Evolutionary conservation across 2,888 invertebrate genomes (phyloP).

Genomic region (Ophioninae sp.): DNA sequence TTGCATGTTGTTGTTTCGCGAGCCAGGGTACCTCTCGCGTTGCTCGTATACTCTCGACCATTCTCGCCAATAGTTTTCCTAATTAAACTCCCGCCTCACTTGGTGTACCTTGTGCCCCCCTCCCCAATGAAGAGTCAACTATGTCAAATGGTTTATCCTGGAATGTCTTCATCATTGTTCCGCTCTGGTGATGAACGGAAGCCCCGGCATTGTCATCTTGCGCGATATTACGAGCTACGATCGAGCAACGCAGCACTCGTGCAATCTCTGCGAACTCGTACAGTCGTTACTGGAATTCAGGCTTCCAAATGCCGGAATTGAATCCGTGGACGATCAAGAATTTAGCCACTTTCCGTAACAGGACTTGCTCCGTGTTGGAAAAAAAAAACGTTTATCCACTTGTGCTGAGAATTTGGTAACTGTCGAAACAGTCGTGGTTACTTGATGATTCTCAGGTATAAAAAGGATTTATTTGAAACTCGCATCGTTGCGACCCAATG

Average conservation of each 20-base stretch:
- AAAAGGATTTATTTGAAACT: too few species aligned
- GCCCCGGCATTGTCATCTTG: neutral
- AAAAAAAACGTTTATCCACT: neutral
- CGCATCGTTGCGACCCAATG: too few species aligned
- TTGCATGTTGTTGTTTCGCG: constrained; percentile 67
- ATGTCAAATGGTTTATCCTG: constrained; percentile 30
- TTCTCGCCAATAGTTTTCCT: constrained; percentile 74
- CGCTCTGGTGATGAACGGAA: constrained; percentile 11
- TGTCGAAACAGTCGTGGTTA: too few species aligned
- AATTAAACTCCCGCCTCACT: constrained; percentile 73
- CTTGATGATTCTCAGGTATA: too few species aligned
- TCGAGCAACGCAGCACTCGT: neutral
- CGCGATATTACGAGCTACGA: constrained; percentile 3
- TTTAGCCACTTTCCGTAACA: neutral
- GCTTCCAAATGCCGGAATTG: neutral
- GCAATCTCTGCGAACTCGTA: neutral
- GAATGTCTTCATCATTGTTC: constrained; percentile 18
- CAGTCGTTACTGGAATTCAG: neutral
- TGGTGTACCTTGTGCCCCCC: constrained; percentile 14
- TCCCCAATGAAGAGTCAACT: constrained; percentile 40
- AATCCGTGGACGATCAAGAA: neutral
- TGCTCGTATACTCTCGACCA: constrained; percentile 37
- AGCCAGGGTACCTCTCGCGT: constrained; percentile 52
- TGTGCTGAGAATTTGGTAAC: neutral
- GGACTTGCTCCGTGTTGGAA: too few species aligned